A percentile compares a stretch with the other conserved stretches of the same genome.
Evolutionary conservation across 1,140 invertebrate genomes (phyloP).

Genomic region (Bombus turneri): DNA sequence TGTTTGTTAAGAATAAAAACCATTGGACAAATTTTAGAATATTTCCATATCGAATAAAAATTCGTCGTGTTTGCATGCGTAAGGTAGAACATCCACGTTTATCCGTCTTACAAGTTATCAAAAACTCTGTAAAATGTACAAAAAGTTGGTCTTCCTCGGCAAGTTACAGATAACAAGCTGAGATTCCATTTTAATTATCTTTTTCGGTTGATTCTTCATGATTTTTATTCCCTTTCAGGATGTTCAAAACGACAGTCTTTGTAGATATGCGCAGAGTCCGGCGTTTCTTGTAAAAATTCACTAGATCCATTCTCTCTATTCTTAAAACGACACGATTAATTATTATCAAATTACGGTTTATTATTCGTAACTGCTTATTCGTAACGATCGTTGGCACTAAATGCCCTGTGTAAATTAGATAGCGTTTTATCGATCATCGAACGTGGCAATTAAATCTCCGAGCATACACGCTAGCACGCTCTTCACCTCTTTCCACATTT

Average conservation of each 20-base stretch:
- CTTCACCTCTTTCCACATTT: not conserved
- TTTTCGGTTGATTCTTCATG: not conserved
- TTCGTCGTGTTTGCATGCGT: not conserved
- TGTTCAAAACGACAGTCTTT: slow-evolving; percentile 21
- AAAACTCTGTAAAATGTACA: slow-evolving; percentile 4
- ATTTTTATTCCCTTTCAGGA: not conserved
- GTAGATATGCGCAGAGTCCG: slow-evolving; percentile 20
- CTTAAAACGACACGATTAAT: not conserved
- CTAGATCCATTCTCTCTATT: not conserved
- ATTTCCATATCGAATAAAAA: not conserved
- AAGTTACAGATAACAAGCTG: slow-evolving; percentile 5
- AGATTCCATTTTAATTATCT: no score
- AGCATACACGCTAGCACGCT: slow-evolving; percentile 8
- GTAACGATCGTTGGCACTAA: slow-evolving; percentile 18
- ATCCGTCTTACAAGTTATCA: not conserved
- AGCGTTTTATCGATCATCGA: slow-evolving; percentile 7
- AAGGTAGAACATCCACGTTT: not conserved
- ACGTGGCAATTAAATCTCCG: slow-evolving; percentile 8
- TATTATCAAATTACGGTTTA: slow-evolving; percentile 7
- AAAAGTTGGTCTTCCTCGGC: not conserved
- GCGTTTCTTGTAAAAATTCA: slow-evolving; percentile 13
- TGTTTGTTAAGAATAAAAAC: not conserved
- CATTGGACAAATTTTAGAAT: not conserved
- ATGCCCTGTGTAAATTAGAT: slow-evolving; percentile 30
- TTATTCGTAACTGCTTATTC: not conserved